Percentiles rank a stretch among this genome's conserved stretches.
phyloP scores from a whole-genome alignment of 2,888 invertebrate species.

The Callyntrura guangdongensis region DNA sequence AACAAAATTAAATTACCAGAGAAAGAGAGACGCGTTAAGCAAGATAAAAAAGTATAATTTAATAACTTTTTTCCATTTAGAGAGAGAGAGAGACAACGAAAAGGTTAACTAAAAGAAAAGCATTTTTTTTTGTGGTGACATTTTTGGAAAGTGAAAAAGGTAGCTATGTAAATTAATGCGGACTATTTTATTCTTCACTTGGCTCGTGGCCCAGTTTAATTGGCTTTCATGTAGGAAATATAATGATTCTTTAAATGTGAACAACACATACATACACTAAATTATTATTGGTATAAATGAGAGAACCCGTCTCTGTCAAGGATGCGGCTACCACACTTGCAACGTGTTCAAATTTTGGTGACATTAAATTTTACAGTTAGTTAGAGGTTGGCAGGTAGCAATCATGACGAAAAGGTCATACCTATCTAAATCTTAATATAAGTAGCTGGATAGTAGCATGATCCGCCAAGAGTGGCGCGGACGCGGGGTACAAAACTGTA shows the following conservation, averaged over 20 bases:
- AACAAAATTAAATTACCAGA: slow-evolving; percentile 14
- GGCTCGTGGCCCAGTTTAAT: too few species aligned
- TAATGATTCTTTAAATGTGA: not conserved
- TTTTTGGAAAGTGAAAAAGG: not conserved
- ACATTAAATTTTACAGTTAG: slow-evolving; percentile 19
- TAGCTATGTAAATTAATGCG: not conserved
- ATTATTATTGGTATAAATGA: not conserved
- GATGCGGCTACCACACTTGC: not conserved
- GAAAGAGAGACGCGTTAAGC: too few species aligned
- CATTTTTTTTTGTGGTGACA: not conserved
- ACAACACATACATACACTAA: not conserved
- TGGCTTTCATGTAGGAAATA: not conserved
- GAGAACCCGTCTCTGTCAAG: not conserved
- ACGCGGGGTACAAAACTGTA: not conserved
- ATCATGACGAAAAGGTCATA: not conserved
- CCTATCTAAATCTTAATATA: not conserved
- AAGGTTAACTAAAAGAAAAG: not conserved
- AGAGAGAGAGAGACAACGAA: not conserved
- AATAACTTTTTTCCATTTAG: not conserved
- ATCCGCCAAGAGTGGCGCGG: too few species aligned
- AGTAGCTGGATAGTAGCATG: not conserved
- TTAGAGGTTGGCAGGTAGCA: not conserved
- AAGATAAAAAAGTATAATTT: not conserved
- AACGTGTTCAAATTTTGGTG: slow-evolving; percentile 30
- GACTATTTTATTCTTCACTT: too few species aligned